phyloP scores from a whole-genome alignment of 2,888 invertebrate species.

The Troglohyphantes excavatus region DNA sequence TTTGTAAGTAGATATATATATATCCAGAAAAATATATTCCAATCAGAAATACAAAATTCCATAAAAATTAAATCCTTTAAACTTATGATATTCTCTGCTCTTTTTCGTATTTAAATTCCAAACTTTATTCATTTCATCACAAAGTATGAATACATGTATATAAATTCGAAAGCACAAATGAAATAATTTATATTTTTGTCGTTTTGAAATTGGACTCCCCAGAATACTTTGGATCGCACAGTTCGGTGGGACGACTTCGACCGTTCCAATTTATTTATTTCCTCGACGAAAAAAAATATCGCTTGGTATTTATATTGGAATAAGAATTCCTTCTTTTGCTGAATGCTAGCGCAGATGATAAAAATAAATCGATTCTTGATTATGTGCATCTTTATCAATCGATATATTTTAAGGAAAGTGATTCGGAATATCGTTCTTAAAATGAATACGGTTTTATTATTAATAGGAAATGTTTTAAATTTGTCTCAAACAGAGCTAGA shows the following conservation, averaged over 20 bases:
- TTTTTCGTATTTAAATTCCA: too few species aligned
- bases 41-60: too few species aligned
- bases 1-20: too few species aligned
- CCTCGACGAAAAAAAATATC: neutral
- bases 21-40: too few species aligned
- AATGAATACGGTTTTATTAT: too few species aligned
- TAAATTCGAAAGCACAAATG: too few species aligned
- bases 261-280: neutral
- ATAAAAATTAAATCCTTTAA: too few species aligned
- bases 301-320: neutral
- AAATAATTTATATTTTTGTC: too few species aligned
- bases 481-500: too few species aligned
- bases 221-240: neutral
- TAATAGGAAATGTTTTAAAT: too few species aligned
- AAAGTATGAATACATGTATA: neutral
- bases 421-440: too few species aligned
- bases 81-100: too few species aligned
- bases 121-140: neutral
- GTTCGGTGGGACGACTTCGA: neutral
- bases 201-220: neutral
- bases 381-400: neutral
- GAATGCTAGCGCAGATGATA: neutral
- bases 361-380: neutral
- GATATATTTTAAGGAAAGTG: neutral
- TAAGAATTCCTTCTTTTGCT: neutral